Base-by-base conservation (phyloP, 2,888 invertebrate genomes). In the Agriopis marginaria region DNA sequence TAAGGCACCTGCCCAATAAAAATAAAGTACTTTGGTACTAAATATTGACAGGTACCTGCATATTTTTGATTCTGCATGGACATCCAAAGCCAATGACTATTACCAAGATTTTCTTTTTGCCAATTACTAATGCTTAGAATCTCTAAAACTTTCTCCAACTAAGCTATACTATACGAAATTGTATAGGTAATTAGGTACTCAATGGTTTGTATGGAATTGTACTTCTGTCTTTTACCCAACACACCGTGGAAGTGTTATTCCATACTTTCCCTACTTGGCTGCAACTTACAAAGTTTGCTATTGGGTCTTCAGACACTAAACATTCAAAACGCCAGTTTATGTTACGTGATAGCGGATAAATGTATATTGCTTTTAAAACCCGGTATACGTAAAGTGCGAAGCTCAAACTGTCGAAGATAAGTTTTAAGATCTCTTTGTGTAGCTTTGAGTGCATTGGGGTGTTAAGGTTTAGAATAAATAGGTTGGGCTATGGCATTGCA, bases 241-340 rank as follows among this genome's bases (percentile, higher is more conserved):
- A 51, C 49, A 49, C n/a, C n/a, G 23, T 50, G 9, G 64, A 65
- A 62, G 56, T 63, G 65, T 77, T 85, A 84, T 82, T 83, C 84
- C 83, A 84, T 85, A 86, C 79, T 83, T 82, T 79, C 79, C 79
- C 71, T 82, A 81, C 78, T 79, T 78, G 75, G 81, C 76, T 80
- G 80, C 78, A 77, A 69, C 45, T 56, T 83, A 81, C 81, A 80
- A 86, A 88, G 79, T 87, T 86, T 75, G 77, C 77, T 77, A 76
- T 79, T 76, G 77, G 70, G 68, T 71, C 66, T 62, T 66, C 72
- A 64, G 73, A 68, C 77, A 76, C 81, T 81, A 81, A 80, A 80
- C 78, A 86, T 83, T 80, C 81, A 80, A 75, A 82, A 76, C 62
- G 76, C 76, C 71, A 75, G 63, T 79, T 71, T 81, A 78, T 75